phyloP scores from a whole-genome alignment of 1,140 invertebrate genomes.

The Aphidius gifuensis region DNA sequence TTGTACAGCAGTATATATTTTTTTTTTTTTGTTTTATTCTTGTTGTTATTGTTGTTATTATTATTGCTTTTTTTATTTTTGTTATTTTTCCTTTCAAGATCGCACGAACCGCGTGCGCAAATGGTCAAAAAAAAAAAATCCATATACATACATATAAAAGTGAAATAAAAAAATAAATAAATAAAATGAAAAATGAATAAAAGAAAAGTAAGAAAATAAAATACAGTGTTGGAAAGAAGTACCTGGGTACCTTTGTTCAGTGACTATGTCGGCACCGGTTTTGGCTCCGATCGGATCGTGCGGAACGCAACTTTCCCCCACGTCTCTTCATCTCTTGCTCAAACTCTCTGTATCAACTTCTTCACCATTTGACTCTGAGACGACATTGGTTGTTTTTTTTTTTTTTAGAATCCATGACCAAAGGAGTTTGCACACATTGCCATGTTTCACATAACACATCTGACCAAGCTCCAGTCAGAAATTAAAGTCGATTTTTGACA shows the following conservation, averaged over 20 bases:
- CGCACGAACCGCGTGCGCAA: slow-evolving; percentile 28
- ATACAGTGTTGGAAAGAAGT: slow-evolving; percentile 1
- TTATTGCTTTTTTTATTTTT: no score
- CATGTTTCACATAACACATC: slow-evolving; percentile 5
- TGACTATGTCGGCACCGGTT: slow-evolving; percentile 17
- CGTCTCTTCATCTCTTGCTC: neutral
- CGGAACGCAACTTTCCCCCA: slow-evolving; percentile 16
- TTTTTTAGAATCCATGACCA: slow-evolving; percentile 17
- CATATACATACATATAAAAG: slow-evolving; percentile 17
- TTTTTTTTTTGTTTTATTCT: neutral
- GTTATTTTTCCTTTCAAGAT: slow-evolving; percentile 1
- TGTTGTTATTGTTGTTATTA: no score
- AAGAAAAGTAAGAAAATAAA: slow-evolving; percentile 21
- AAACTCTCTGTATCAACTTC: no score
- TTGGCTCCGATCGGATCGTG: slow-evolving; percentile 24
- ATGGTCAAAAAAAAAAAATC: slow-evolving; percentile 16
- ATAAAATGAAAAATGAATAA: slow-evolving; percentile 31
- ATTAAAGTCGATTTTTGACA: no score
- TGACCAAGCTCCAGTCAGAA: no score
- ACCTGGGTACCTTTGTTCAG: slow-evolving; percentile 16
- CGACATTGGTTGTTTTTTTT: slow-evolving; percentile 4
- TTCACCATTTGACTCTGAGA: neutral
- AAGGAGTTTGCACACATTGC: slow-evolving; percentile 9
- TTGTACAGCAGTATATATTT: slow-evolving; percentile 37
- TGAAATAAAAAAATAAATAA: slow-evolving; percentile 25